phyloP scores from a whole-genome alignment of 1,140 invertebrate genomes.

The Cecropterus lyciades region DNA sequence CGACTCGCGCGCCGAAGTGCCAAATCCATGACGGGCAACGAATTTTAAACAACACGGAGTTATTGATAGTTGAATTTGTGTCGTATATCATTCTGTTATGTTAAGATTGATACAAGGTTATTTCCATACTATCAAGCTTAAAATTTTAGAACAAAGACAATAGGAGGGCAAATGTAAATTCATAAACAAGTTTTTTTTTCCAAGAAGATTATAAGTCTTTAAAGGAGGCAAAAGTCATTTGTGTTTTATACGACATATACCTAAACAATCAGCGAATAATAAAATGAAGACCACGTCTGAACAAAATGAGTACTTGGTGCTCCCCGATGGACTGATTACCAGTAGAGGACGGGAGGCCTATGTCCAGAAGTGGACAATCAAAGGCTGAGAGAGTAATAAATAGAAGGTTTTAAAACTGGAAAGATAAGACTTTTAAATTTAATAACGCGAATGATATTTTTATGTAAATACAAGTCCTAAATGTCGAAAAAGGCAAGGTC shows the following conservation, averaged over 20 bases:
- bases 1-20: constrained; percentile 66
- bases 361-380: too few relatives aligned
- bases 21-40: constrained; percentile 68
- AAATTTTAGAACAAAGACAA: neutral
- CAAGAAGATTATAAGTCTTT: too few relatives aligned
- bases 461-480: neutral
- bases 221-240: too few relatives aligned
- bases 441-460: neutral
- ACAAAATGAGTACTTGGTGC: too few relatives aligned
- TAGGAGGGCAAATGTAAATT: constrained; percentile 4
- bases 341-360: too few relatives aligned
- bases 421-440: too few relatives aligned
- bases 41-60: constrained; percentile 71
- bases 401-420: too few relatives aligned
- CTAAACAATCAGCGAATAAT: too few relatives aligned
- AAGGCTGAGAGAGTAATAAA: too few relatives aligned
- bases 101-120: constrained; percentile 27
- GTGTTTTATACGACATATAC: too few relatives aligned
- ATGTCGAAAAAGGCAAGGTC: constrained; percentile 3
- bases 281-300: too few relatives aligned
- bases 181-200: neutral
- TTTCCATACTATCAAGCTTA: constrained; percentile 1
- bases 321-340: too few relatives aligned
- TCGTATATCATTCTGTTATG: constrained; percentile 24
- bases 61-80: constrained; percentile 61